Evolutionary conservation across 2,797 vertebrate genomes (phyloP).

Genomic region (Sphenodon punctatus): DNA sequence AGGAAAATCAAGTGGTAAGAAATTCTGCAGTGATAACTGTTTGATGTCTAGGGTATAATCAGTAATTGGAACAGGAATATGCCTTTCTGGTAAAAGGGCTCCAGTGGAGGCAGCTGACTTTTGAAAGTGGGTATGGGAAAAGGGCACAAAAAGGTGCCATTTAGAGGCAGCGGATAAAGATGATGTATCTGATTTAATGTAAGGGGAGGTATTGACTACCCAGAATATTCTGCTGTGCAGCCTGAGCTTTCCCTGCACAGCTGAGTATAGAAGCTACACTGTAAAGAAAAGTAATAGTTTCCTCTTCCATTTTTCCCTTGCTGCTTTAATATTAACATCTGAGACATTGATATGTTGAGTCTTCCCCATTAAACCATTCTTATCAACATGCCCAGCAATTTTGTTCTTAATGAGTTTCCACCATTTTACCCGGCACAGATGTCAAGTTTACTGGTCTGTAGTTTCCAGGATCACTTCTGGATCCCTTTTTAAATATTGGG

Average conservation of each 20-base stretch:
- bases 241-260: not conserved
- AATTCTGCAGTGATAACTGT: not conserved
- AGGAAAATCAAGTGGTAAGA: not conserved
- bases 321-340: constrained; percentile 35
- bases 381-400: too few species aligned
- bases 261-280: not conserved
- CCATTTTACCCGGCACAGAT: too few species aligned
- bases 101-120: accelerated
- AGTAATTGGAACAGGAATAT: not conserved
- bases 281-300: not conserved
- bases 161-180: not conserved
- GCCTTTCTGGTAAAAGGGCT: not conserved
- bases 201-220: too few species aligned
- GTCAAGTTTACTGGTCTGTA: too few species aligned
- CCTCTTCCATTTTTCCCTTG: not conserved
- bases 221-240: too few species aligned
- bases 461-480: too few species aligned
- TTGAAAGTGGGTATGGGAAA: not conserved
- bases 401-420: too few species aligned
- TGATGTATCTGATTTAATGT: not conserved
- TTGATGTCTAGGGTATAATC: not conserved
- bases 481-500: too few species aligned
- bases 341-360: too few species aligned
- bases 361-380: too few species aligned
- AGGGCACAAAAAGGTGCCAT: not conserved